Conservation (phyloP, 2,113 vertebrate genomes). For the Pollimyrus isidori region DNA sequence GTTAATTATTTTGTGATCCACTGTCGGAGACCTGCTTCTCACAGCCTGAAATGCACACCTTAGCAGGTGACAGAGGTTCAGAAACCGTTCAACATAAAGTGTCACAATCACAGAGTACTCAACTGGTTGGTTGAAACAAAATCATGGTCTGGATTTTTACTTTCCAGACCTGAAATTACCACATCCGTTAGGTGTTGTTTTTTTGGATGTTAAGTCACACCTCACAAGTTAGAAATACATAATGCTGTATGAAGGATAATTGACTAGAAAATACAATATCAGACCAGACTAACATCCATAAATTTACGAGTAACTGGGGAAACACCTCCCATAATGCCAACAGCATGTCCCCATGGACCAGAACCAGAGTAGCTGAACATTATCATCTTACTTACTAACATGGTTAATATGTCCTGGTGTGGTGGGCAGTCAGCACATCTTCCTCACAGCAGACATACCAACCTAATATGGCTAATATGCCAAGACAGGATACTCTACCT, state of each 20-base stretch:
- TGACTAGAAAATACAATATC: not conserved
- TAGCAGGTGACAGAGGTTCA: no score
- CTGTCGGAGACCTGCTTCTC: not conserved
- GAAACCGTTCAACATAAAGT: no score
- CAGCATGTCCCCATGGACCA: not conserved
- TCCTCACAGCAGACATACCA: not conserved
- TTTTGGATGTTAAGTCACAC: not conserved
- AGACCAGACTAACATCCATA: not conserved
- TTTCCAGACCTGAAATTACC: no score
- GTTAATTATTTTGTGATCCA: not conserved
- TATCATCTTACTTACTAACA: not conserved
- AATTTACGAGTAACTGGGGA: not conserved
- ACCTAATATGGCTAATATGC: no score
- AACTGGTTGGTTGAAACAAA: no score
- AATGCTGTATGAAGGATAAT: not conserved
- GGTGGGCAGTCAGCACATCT: not conserved
- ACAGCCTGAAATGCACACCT: not conserved
- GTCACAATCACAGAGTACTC: no score
- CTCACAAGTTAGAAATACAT: not conserved
- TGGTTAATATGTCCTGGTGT: no score
- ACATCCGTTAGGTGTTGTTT: not conserved
- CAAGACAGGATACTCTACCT: constrained; percentile 55
- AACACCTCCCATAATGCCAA: not conserved
- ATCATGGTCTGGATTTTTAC: no score
- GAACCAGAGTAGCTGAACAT: not conserved